These are phyloP conservation scores for Melanotaenia duboulayi DNA, from an alignment of 2,113 vertebrate species.

Conservation along the genomic window DNA sequence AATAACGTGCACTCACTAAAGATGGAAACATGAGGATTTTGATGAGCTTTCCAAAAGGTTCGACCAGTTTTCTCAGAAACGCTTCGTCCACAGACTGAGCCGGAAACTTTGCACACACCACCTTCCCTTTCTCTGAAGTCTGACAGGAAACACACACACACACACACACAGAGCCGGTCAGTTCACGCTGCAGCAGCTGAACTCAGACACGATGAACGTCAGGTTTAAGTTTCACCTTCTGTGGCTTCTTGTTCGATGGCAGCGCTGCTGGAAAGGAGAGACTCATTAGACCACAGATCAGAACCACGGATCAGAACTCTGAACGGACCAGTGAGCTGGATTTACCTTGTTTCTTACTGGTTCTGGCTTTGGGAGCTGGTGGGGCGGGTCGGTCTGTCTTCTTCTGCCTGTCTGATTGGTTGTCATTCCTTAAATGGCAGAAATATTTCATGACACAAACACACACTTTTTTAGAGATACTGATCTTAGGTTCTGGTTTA, in stretches of 20 bases:
- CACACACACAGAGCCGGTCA: constrained; percentile 4
- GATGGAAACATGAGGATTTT: constrained; percentile 76
- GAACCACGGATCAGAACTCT: neutral
- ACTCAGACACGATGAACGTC: rapidly evolving
- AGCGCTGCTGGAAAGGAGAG: constrained; percentile 10
- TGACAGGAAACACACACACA: constrained; percentile 27
- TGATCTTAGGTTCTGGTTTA: no score
- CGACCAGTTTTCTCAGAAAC: constrained; percentile 62
- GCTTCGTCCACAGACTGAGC: constrained; percentile 67
- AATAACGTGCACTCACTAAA: constrained; percentile 59
- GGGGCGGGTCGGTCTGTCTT: neutral
- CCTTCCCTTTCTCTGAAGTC: constrained; percentile 46
- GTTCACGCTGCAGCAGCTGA: neutral
- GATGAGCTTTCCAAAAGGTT: constrained; percentile 71
- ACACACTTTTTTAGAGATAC: no score
- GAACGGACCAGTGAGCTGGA: neutral
- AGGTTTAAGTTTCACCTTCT: constrained; percentile 44
- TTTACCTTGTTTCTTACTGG: constrained; percentile 39
- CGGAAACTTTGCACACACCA: constrained; percentile 77
- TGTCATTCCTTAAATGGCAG: constrained; percentile 18
- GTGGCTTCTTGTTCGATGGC: neutral
- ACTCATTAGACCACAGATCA: neutral
- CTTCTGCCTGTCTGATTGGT: constrained; percentile 28
- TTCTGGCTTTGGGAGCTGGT: neutral
- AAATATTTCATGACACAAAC: no score